Evolutionary conservation across 2,888 invertebrate species (phyloP).

Genomic region (Horisme vitalbata): DNA sequence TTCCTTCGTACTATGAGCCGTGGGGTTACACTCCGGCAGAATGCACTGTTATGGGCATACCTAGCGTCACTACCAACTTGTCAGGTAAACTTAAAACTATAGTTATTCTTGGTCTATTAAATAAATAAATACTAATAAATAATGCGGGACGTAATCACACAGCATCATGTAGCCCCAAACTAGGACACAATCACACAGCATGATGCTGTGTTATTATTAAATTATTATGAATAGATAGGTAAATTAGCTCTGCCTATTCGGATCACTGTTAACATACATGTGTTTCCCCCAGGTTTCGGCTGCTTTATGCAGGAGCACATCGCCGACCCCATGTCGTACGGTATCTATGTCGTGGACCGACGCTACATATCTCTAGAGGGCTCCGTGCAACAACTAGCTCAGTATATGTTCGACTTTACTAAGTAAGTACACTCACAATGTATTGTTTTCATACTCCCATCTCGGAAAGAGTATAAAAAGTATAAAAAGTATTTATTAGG

Average conservation of each 20-base stretch:
- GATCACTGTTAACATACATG: no score
- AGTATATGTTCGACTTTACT: slow-evolving; percentile 96
- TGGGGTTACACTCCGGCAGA: slow-evolving; percentile 99
- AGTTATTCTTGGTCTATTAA: no score
- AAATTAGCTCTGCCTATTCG: no score
- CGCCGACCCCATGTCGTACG: slow-evolving; percentile 98
- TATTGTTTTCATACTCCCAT: no score
- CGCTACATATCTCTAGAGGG: slow-evolving; percentile 94
- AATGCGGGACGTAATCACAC: no score
- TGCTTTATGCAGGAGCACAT: slow-evolving; percentile 99
- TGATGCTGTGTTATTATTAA: no score
- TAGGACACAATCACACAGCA: no score
- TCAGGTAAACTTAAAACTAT: slow-evolving; percentile 85
- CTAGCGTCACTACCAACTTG: slow-evolving; percentile 98
- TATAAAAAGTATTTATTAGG: no score
- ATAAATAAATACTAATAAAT: no score
- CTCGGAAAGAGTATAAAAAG: no score
- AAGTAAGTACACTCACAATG: slow-evolving; percentile 71
- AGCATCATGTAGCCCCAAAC: no score
- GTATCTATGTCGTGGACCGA: slow-evolving; percentile 98
- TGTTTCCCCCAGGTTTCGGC: slow-evolving; percentile 96
- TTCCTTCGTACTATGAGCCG: slow-evolving; percentile 99
- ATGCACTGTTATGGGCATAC: slow-evolving; percentile 99
- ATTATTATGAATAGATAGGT: no score
- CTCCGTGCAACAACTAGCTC: slow-evolving; percentile 94